Conservation (phyloP, 2,797 vertebrate genomes). For the Neostethus bicornis region DNA sequence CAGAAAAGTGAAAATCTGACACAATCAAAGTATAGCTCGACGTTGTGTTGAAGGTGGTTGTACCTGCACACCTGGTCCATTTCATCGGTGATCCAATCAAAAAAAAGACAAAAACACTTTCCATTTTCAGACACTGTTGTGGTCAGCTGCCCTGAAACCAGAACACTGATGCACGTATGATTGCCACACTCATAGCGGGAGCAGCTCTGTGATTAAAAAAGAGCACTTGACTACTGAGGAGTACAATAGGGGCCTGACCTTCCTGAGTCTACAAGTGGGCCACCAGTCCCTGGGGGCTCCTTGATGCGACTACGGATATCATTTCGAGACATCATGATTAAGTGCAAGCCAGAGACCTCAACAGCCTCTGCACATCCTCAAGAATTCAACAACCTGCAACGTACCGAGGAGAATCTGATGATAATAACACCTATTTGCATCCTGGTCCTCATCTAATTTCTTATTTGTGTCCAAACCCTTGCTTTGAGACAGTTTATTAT, state of each 20-base stretch:
- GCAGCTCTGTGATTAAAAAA: slow-evolving; percentile 71
- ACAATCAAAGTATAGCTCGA: neutral
- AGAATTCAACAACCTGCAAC: slow-evolving; percentile 59
- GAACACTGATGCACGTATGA: slow-evolving; percentile 40
- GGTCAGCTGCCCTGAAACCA: slow-evolving; percentile 34
- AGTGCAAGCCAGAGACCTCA: slow-evolving; percentile 60
- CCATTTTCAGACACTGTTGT: slow-evolving; percentile 20
- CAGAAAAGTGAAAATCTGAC: neutral
- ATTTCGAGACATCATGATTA: slow-evolving; percentile 68
- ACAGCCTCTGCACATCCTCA: slow-evolving; percentile 55
- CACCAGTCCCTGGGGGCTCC: slow-evolving; percentile 53
- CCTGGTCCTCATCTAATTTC: slow-evolving; percentile 10
- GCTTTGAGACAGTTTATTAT: slow-evolving; percentile 10
- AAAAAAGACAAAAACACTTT: slow-evolving; percentile 21
- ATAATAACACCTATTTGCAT: slow-evolving; percentile 58
- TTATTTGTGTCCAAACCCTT: slow-evolving; percentile 20
- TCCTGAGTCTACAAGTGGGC: slow-evolving; percentile 64
- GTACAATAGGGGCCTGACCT: slow-evolving; percentile 75
- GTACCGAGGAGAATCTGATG: slow-evolving; percentile 64
- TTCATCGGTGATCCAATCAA: slow-evolving; percentile 4
- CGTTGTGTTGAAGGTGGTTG: slow-evolving; percentile 7
- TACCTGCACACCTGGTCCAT: slow-evolving; percentile 30
- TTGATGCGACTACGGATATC: slow-evolving; percentile 40
- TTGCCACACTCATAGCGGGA: slow-evolving; percentile 49
- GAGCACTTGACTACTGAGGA: slow-evolving; percentile 65